Evolutionary conservation across 2,888 invertebrate genomes (phyloP), one percentile per base, ranked within the genome.

Genomic region (Lottia scabra): DNA sequence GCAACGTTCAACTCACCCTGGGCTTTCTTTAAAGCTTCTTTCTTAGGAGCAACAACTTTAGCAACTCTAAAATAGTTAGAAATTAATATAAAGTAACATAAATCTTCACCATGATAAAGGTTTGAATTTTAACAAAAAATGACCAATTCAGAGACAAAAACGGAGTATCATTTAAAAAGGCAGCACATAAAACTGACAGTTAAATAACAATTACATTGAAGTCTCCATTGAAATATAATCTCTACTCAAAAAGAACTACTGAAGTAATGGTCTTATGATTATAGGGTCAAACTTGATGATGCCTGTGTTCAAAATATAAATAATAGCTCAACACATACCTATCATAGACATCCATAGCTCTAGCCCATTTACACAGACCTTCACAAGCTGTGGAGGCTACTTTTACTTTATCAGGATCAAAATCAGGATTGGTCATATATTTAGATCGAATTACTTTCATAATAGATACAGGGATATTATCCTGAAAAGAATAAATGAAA

Each of bases 381-480:
- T 97, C 96, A 83, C 95, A 95, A 10, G 97, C 97, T 0, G 94
- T 94, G 0, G 97, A 97, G 0, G 96, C 96, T 0, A 93, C 91
- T 86, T 94, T 94, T 45, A 97, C 93, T 90, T 97, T 97, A 65
- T 96, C 96, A 0, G 97, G 97, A 86, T 96, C 96, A 87, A 98
- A 97, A 68, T 94, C 95, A 71, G 95, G 94, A 86, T 97, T 96
- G 45, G 92, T 92, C 43, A 87, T 84, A 75, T 87, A 90, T 93
- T 87, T 89, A 4, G 83, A 75, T 43, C 90, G 80, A 68, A 90
- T 89, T 44, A 79, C 81, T 76, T 88, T 89, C 83, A 90, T 89
- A 67, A 81, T 83, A 2, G 85, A 80, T 26, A 78, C 75, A 30
- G 85, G 81, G 56, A 90, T 89, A 76, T 89, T 90, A 76, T 89